Conservation (phyloP, 2,888 invertebrate species). For the Meghimatium bilineatum region DNA sequence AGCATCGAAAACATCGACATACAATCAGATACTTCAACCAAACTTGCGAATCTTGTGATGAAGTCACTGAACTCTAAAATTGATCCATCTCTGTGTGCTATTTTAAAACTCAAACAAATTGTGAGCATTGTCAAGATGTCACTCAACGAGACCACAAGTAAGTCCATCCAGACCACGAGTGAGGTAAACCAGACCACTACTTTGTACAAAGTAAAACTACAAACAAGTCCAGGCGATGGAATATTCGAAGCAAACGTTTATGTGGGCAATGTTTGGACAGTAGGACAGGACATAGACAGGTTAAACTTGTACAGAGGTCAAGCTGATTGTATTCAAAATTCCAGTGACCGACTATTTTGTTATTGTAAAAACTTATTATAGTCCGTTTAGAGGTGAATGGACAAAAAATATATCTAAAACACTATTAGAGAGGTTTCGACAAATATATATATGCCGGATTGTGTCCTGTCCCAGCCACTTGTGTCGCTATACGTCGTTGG, state of each 20-base stretch:
- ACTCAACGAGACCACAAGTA: slow-evolving; percentile 52
- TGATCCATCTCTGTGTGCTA: slow-evolving; percentile 57
- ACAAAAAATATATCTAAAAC: too few relatives aligned
- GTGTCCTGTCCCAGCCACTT: too few relatives aligned
- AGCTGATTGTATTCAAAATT: slow-evolving; percentile 76
- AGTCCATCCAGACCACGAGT: too few relatives aligned
- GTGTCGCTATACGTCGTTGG: too few relatives aligned
- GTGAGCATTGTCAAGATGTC: slow-evolving; percentile 82
- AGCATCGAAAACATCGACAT: slow-evolving; percentile 48
- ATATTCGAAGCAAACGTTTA: slow-evolving; percentile 88
- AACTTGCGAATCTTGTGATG: slow-evolving; percentile 82
- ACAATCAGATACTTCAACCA: slow-evolving; percentile 79
- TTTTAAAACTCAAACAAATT: slow-evolving; percentile 82
- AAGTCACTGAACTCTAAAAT: slow-evolving; percentile 83
- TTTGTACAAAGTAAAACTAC: slow-evolving; percentile 81
- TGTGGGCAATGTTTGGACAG: slow-evolving; percentile 81
- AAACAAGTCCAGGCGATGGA: slow-evolving; percentile 83
- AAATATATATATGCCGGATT: too few relatives aligned
- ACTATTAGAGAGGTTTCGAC: too few relatives aligned
- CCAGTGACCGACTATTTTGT: slow-evolving; percentile 72
- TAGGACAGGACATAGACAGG: slow-evolving; percentile 83
- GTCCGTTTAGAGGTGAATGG: too few relatives aligned
- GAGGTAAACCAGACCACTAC: slow-evolving; percentile 50
- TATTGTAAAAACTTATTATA: slow-evolving; percentile 63
- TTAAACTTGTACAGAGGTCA: slow-evolving; percentile 57